phyloP scores from a whole-genome alignment of 2,888 invertebrate species.

The Tortricodes alternella region DNA sequence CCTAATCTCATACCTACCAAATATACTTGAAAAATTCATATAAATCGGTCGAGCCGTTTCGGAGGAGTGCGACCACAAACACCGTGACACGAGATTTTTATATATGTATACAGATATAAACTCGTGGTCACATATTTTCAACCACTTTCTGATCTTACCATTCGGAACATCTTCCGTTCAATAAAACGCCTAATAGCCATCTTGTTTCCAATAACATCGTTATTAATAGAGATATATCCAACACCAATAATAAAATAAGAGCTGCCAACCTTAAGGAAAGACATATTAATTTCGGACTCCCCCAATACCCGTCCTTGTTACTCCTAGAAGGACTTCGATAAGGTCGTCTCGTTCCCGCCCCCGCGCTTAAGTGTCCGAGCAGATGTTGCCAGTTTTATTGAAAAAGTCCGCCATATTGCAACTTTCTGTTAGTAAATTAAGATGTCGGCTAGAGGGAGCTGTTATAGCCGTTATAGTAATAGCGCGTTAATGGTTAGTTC shows the following conservation, averaged over 20 bases:
- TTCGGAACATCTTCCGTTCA: neutral
- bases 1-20: too few species aligned
- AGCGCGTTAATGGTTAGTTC: conserved; percentile 42
- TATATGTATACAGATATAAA: too few species aligned
- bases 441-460: conserved; percentile 64
- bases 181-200: conserved; percentile 40
- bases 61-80: too few species aligned
- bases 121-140: too few species aligned
- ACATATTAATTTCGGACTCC: conserved; percentile 76
- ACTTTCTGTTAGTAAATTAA: conserved; percentile 76
- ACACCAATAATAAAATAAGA: conserved; percentile 45
- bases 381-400: conserved; percentile 80
- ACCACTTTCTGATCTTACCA: too few species aligned
- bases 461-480: conserved; percentile 50
- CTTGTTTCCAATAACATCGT: conserved; percentile 45
- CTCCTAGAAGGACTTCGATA: conserved; percentile 35
- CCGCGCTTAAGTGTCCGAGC: conserved; percentile 75
- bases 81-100: too few species aligned
- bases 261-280: conserved; percentile 64
- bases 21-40: too few species aligned
- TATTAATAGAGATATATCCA: conserved; percentile 58
- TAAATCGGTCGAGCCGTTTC: too few species aligned
- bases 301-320: conserved; percentile 49
- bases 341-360: conserved; percentile 57
- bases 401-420: conserved; percentile 78